Conservation (phyloP, 2,113 vertebrate species). For the Axis porcinus region DNA sequence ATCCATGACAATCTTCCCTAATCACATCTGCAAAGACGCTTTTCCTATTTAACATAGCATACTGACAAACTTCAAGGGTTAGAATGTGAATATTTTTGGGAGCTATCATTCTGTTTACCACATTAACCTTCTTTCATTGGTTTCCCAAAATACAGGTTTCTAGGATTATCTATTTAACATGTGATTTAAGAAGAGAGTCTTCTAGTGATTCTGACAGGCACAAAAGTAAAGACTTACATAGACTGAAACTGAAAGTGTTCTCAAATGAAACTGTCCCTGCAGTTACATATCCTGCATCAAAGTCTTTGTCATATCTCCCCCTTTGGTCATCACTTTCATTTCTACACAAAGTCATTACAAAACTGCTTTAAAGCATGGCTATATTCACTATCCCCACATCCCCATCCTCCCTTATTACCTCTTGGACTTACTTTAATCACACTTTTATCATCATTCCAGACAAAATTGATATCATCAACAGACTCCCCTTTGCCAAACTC, state of each 20-base stretch:
- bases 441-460: background rate
- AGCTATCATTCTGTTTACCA: background rate
- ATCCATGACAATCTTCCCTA: background rate
- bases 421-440: background rate
- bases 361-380: background rate
- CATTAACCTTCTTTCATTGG: background rate
- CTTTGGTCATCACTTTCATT: background rate
- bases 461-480: background rate
- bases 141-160: background rate
- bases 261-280: background rate
- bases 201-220: background rate
- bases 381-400: background rate
- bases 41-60: background rate
- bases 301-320: background rate
- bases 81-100: background rate
- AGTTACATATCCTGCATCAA: background rate
- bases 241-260: background rate
- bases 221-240: background rate
- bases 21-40: background rate
- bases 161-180: background rate
- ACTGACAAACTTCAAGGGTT: background rate
- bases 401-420: background rate
- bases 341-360: background rate
- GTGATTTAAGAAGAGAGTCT: background rate
- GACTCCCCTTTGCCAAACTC: background rate